A percentile compares a stretch with the other conserved stretches of the same genome.
Conservation (phyloP, 2,797 vertebrate genomes). For the Moxostoma hubbsi region DNA sequence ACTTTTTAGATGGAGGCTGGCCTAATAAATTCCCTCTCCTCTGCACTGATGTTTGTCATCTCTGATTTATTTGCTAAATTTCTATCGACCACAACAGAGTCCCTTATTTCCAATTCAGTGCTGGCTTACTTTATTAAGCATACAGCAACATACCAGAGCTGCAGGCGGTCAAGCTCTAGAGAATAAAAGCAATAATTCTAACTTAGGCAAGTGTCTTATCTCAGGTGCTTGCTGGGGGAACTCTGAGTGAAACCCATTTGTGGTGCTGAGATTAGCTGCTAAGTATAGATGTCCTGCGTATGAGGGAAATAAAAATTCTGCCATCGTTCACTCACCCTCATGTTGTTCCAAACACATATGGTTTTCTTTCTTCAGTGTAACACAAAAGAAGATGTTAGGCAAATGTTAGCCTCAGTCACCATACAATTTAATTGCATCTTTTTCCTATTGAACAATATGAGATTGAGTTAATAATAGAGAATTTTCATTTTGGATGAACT, state of each 20-base stretch:
- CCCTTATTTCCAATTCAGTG: slow-evolving; percentile 14
- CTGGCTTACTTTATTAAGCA: slow-evolving; percentile 5
- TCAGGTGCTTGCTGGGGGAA: background rate
- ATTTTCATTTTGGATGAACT: no score
- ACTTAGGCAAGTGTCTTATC: background rate
- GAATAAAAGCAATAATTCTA: background rate
- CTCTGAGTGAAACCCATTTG: background rate
- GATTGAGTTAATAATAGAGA: no score
- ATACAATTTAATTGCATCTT: no score
- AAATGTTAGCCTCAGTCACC: no score
- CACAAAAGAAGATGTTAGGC: no score
- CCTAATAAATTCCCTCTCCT: slow-evolving; percentile 23
- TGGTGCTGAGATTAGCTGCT: background rate
- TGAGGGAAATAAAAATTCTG: background rate
- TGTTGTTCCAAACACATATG: no score
- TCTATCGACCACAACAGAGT: slow-evolving; percentile 17
- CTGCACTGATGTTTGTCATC: slow-evolving; percentile 2
- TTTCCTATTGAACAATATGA: no score
- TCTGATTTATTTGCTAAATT: slow-evolving; percentile 30
- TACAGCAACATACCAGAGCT: background rate
- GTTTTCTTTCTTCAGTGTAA: no score
- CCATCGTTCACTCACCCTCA: no score
- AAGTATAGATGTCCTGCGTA: background rate
- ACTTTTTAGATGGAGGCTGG: background rate
- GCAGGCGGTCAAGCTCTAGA: background rate